phyloP scores from a whole-genome alignment of 2,888 invertebrate genomes.

The Andrena haemorrhoa region DNA sequence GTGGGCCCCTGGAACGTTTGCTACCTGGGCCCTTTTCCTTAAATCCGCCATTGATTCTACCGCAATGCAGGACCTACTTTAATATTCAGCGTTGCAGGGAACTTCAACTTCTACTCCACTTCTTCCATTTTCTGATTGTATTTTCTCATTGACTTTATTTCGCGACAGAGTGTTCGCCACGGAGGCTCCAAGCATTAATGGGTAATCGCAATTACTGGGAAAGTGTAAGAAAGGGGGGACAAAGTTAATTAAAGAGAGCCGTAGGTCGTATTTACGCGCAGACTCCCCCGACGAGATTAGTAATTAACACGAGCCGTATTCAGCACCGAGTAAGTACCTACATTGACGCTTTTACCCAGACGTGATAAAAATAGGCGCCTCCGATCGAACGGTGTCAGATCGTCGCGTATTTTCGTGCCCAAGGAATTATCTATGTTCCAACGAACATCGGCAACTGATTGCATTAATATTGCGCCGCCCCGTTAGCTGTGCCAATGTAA shows the following conservation, averaged over 20 bases:
- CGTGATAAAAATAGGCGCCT: constrained; percentile 19
- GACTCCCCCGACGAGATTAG: constrained; percentile 23
- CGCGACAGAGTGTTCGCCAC: constrained; percentile 7
- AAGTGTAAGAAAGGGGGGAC: background rate
- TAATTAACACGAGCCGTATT: constrained; percentile 35
- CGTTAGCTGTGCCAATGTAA: too few species aligned
- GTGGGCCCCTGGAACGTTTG: too few species aligned
- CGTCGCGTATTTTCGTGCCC: constrained; percentile 7
- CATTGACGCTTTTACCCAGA: constrained; percentile 15
- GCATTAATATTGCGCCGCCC: constrained; percentile 1
- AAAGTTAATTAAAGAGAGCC: constrained; percentile 37
- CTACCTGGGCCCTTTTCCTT: too few species aligned
- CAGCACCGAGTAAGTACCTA: constrained; percentile 8
- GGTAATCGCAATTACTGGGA: constrained; percentile 31
- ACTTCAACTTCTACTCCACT: background rate
- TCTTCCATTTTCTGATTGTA: background rate
- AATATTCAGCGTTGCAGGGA: too few species aligned
- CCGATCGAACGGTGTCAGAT: constrained; percentile 23
- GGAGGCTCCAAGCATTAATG: constrained; percentile 23
- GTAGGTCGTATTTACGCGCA: background rate
- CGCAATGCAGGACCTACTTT: too few species aligned
- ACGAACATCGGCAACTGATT: too few species aligned
- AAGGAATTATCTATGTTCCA: background rate
- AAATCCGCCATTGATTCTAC: too few species aligned
- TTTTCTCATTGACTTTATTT: background rate